Conservation (phyloP, 2,797 vertebrate species). For the Acrocephalus scirpaceus region DNA sequence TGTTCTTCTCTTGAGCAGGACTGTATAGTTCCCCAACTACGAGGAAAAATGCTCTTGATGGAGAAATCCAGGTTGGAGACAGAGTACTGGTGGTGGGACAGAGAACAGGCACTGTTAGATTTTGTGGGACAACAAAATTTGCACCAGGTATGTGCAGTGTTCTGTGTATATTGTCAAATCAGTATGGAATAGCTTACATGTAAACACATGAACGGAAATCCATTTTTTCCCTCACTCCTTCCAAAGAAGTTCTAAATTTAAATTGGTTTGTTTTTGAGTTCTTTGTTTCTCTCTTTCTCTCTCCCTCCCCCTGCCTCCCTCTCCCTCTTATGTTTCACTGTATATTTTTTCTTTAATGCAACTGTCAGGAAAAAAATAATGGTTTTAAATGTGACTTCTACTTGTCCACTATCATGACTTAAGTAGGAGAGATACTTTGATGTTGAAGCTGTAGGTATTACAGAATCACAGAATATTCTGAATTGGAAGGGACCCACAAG, state of each 20-base stretch:
- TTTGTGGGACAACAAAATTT: slow-evolving; percentile 91
- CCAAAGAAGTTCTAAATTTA: neutral
- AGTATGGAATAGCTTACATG: neutral
- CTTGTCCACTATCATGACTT: neutral
- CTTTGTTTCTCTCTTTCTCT: neutral
- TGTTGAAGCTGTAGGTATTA: neutral
- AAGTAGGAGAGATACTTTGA: neutral
- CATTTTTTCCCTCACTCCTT: neutral
- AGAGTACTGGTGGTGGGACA: slow-evolving; percentile 94
- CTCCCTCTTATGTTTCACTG: accelerated
- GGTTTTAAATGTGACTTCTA: neutral
- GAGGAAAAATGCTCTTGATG: slow-evolving; percentile 71
- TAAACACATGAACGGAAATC: neutral
- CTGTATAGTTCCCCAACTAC: slow-evolving; percentile 75
- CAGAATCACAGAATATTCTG: neutral
- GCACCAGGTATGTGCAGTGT: slow-evolving; percentile 86
- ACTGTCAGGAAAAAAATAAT: neutral
- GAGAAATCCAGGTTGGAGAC: slow-evolving; percentile 80
- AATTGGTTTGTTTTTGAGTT: neutral
- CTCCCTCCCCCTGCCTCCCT: neutral
- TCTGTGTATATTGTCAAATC: neutral
- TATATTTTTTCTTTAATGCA: neutral
- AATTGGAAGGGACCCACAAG: neutral
- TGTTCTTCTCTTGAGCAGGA: slow-evolving; percentile 64
- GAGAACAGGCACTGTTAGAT: slow-evolving; percentile 88